phyloP scores from a whole-genome alignment of 2,113 vertebrate genomes.

The Bufo gargarizans region DNA sequence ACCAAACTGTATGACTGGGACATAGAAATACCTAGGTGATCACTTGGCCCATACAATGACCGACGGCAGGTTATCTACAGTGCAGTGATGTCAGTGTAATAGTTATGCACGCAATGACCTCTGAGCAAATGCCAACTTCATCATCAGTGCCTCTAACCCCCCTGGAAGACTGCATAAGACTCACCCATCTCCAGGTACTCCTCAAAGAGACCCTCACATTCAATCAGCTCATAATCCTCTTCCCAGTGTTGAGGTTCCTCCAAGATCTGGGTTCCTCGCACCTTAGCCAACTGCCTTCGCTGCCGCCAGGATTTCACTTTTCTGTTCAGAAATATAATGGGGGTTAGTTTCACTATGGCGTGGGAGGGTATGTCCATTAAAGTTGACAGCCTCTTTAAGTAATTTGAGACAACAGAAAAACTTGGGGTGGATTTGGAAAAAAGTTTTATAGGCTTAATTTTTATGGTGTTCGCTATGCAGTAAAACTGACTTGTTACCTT shows the following conservation, averaged over 20 bases:
- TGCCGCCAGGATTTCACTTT: slow-evolving; percentile 78
- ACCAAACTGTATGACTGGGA: slow-evolving; percentile 76
- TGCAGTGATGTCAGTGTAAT: neutral
- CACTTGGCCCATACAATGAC: too few species aligned
- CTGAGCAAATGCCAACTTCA: neutral
- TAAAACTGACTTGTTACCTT: too few species aligned
- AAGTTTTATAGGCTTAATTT: too few species aligned
- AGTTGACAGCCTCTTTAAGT: too few species aligned
- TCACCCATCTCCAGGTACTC: slow-evolving; percentile 80
- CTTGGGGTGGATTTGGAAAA: too few species aligned
- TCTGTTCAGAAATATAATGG: slow-evolving; percentile 60
- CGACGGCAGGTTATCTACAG: neutral
- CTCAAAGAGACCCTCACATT: slow-evolving; percentile 77
- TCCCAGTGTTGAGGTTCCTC: slow-evolving; percentile 72
- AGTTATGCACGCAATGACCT: too few species aligned
- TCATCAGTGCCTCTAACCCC: neutral
- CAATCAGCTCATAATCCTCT: slow-evolving; percentile 76
- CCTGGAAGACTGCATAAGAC: neutral
- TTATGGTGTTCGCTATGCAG: too few species aligned
- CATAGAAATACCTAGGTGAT: neutral
- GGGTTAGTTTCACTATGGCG: neutral
- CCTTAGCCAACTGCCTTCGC: slow-evolving; percentile 68
- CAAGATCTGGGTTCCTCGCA: slow-evolving; percentile 62
- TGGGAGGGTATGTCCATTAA: too few species aligned
- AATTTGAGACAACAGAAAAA: too few species aligned